A percentile compares a stretch with the other conserved stretches of the same genome.
Evolutionary conservation across 2,113 vertebrate species (phyloP).

Genomic region (Callocephalon fimbriatum): DNA sequence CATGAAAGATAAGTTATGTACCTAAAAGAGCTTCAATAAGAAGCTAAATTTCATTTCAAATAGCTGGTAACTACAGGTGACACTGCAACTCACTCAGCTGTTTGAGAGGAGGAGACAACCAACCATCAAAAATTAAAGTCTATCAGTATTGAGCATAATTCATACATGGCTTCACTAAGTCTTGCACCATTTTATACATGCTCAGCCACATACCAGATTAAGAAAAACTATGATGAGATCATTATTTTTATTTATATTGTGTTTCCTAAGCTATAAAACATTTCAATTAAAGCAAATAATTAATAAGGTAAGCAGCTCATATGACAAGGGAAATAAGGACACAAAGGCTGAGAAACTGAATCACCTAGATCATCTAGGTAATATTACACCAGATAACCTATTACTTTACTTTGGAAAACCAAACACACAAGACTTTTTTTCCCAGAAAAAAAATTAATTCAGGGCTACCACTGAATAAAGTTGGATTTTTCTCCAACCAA

Average conservation of each 20-base stretch:
- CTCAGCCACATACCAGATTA: neutral
- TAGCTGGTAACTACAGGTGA: neutral
- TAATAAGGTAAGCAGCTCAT: neutral
- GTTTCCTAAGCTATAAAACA: neutral
- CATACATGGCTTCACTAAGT: neutral
- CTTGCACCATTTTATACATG: neutral
- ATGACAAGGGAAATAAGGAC: neutral
- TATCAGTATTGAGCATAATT: neutral
- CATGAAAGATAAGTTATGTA: neutral
- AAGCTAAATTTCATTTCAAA: neutral
- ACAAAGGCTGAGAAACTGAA: neutral
- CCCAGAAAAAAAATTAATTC: neutral
- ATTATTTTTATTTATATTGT: neutral
- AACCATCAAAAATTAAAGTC: slow-evolving; percentile 16
- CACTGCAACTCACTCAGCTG: neutral
- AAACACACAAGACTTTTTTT: neutral
- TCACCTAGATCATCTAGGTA: neutral
- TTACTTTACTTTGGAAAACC: neutral
- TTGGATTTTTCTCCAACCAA: neutral
- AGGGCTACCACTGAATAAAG: neutral
- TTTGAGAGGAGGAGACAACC: neutral
- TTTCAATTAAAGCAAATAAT: slow-evolving; percentile 3
- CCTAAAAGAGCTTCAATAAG: neutral
- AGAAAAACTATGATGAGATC: neutral
- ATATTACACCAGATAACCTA: neutral